Base-by-base conservation (phyloP, 2,888 invertebrate species). In the Nomada hirtipes region DNA sequence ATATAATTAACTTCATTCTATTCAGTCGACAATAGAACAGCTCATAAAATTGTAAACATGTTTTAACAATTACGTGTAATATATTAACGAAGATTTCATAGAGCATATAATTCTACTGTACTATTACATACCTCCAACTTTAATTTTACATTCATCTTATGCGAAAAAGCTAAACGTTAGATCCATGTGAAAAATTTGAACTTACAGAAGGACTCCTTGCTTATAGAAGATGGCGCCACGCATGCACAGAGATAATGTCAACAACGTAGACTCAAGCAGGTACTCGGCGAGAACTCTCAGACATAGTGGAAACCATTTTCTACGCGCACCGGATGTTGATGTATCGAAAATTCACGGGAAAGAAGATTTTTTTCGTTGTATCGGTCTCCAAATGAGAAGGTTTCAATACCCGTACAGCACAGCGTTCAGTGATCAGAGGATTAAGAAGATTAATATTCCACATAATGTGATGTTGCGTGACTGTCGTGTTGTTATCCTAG, bases 401-500 rank as follows among this genome's bases (percentile, higher is more conserved):
- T n/a, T 4, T 15, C 44, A 64, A 20, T 47, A 36, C 11, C 42
- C 50, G 11, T 59, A 65, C 4, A 42, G 2, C 11, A 18, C n/a
- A 11, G 9, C 20, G 9, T 18, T 73, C 18, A 55, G 63, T 9
- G n/a, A 9, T 4, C 26, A 4, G 4, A 3, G 9, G 4, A 36
- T 4, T 9, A 47, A 26, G 11, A 60, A 26, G 0, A 53, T 65
- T 2, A 76, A 74, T 29, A 47, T 72, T 20, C 47, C 86, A 4
- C 1, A 42, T 55, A 65, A n/a, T 15, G 72, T 80, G 4, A 67
- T 29, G 57, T 69, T 91, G 4, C 87, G 82, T 36, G 82, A 89
- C 13, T 91, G 92, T 47, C 79, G 87, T 3, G 91, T 91, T 0
- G 80, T 86, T 50, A 87, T 92, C 44, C 73, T 75, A 13, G 87